Percentiles rank a stretch among this genome's conserved stretches.
phyloP scores from a whole-genome alignment of 2,113 vertebrate species.

The Phrynosoma blainvillii region DNA sequence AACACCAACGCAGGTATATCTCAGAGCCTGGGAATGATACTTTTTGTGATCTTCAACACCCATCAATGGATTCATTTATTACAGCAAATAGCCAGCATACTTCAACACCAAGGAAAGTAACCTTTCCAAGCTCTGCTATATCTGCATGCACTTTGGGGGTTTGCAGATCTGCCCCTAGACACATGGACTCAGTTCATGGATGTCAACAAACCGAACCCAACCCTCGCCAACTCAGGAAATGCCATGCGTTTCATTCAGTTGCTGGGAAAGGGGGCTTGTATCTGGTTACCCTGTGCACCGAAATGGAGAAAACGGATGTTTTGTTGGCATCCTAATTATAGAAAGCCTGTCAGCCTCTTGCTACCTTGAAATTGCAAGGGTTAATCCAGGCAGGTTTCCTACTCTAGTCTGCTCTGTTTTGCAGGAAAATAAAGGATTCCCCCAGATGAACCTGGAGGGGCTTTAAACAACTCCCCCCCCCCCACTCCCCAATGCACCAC shows the following conservation, averaged over 20 bases:
- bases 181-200: neutral
- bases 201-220: neutral
- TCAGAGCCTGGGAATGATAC: no score
- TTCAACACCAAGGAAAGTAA: no score
- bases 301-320: fast-evolving
- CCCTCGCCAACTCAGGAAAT: neutral
- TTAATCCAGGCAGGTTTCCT: neutral
- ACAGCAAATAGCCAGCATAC: no score
- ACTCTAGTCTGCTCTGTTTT: neutral
- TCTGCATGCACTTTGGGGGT: no score
- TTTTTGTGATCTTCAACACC: no score
- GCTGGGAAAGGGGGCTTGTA: fast-evolving
- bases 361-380: neutral
- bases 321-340: neutral
- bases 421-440: neutral
- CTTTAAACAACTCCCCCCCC: neutral
- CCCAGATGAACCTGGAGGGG: no score
- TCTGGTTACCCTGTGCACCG: fast-evolving
- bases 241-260: neutral
- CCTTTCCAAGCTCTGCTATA: no score
- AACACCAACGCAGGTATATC: no score
- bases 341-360: neutral
- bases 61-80: no score
- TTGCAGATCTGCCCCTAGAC: no score
- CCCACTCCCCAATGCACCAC: neutral